Evolutionary conservation across 1,140 invertebrate genomes (phyloP), one percentile per base, ranked within the genome.

Genomic region (Semibalanus balanoides): DNA sequence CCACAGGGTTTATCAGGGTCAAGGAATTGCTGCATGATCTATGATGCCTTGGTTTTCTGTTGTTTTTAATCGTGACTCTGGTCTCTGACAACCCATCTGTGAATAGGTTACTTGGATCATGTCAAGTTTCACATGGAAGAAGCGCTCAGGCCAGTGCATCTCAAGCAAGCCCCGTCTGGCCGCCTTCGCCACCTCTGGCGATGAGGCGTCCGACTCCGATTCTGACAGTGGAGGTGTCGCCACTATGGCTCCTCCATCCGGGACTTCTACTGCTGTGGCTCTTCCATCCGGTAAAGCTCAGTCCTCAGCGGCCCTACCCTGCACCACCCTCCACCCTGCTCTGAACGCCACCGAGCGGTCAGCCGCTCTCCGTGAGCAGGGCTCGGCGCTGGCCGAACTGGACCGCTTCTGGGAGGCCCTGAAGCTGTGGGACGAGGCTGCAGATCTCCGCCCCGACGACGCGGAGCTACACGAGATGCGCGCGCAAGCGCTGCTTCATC

Each of bases 391-490:
- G 5, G 80, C 80, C 0, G 78, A 80, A 31, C 64, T 76, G 28
- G 76, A 75, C 43, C 75, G 76, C 0, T 79, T 78, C 75, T 80
- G 79, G 80, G 75, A 77, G 75, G 80, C 80, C 40, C 78, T 80
- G 73, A 74, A 74, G 5, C 75, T 76, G 28, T 80, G 80, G 80
- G 77, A 77, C 75, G 75, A 76, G n/a, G 80, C 80, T n/a, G 74
- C 79, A n/a, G 75, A 76, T 3, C 74, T 80, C 0, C 69, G 77
- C 11, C 74, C 77, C 74, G 51, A 75, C 29, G 79, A 80, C 31
- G 70, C 76, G 29, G 75, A 76, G 19, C 76, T 80, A 14, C 79
- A 78, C 31, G 80, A 80, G 69, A 80, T 80, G 80, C 77, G 79
- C 74, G 76, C 80, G 29, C 80, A 80, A 73, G 78, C 79, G 25